Evolutionary conservation across 1,140 invertebrate species (phyloP).

Genomic region (Argopecten irradians): DNA sequence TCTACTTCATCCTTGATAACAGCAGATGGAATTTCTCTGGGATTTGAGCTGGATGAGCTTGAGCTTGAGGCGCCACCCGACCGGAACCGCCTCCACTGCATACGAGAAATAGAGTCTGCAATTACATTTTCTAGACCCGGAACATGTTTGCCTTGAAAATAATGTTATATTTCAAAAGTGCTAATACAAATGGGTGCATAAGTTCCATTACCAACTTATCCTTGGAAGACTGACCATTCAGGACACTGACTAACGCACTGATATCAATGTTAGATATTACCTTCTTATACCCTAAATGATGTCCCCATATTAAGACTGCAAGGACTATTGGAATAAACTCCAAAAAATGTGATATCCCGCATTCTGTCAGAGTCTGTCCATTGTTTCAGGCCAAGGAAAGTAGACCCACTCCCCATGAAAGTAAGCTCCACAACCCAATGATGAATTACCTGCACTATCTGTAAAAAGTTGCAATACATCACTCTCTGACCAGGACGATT

Average conservation of each 20-base stretch:
- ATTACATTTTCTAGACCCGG: slow-evolving; percentile 32
- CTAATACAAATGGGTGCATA: slow-evolving; percentile 32
- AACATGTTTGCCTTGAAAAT: slow-evolving; percentile 42
- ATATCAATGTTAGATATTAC: slow-evolving; percentile 41
- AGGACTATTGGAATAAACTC: slow-evolving; percentile 44
- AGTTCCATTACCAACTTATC: slow-evolving; percentile 39
- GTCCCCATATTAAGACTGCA: slow-evolving; percentile 29
- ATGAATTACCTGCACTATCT: slow-evolving; percentile 29
- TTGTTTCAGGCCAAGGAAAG: not conserved
- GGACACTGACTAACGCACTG: slow-evolving; percentile 33
- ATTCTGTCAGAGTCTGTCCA: not conserved
- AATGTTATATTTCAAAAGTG: slow-evolving; percentile 34
- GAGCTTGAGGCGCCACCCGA: slow-evolving; percentile 21
- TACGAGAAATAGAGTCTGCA: slow-evolving; percentile 42
- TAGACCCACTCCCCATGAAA: slow-evolving; percentile 34
- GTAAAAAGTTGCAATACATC: slow-evolving; percentile 34
- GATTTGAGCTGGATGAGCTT: not conserved
- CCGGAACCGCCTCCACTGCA: slow-evolving; percentile 34
- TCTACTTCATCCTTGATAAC: slow-evolving; percentile 30
- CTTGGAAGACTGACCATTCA: slow-evolving; percentile 38
- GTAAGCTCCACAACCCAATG: not conserved
- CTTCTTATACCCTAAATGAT: slow-evolving; percentile 32
- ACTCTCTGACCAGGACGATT: slow-evolving; percentile 21
- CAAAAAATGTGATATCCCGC: slow-evolving; percentile 42
- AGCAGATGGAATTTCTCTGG: slow-evolving; percentile 29